phyloP scores from a whole-genome alignment of 2,113 vertebrate species.

The Thalassoma bifasciatum region DNA sequence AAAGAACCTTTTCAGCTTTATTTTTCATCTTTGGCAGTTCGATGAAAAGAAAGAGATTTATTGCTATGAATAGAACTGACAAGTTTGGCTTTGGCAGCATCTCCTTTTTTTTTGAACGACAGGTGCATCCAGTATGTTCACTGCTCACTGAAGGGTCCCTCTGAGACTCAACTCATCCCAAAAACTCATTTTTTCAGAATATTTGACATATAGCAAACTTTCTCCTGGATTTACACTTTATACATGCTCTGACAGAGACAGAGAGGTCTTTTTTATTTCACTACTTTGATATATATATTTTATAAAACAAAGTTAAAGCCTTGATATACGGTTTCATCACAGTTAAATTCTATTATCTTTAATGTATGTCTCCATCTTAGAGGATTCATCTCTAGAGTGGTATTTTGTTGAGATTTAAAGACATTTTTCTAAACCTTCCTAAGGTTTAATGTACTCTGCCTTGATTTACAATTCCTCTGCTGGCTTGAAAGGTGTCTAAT shows the following conservation, averaged over 20 bases:
- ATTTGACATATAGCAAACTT: not conserved
- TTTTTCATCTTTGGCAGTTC: not conserved
- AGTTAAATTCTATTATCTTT: not conserved
- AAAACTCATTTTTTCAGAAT: constrained; percentile 29
- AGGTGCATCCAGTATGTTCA: constrained; percentile 45
- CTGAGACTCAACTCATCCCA: constrained; percentile 28
- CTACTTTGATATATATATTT: not conserved
- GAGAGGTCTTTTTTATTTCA: not conserved
- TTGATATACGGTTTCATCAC: not conserved
- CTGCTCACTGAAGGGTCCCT: constrained; percentile 13
- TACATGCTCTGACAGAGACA: not conserved
- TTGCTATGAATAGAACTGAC: constrained; percentile 23
- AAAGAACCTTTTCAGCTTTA: not conserved
- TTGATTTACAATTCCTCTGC: constrained; percentile 56
- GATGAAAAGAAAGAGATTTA: not conserved
- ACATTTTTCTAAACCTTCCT: not conserved
- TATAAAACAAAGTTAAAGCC: not conserved
- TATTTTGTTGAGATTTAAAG: constrained; percentile 4
- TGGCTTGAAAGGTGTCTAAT: constrained; percentile 36
- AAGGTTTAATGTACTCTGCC: not conserved
- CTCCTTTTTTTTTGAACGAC: constrained; percentile 23
- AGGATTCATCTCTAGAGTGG: not conserved
- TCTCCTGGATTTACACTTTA: not conserved
- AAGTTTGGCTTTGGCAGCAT: not conserved
- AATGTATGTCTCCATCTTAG: not conserved